Conservation (phyloP, 92 coral and sea anemone genomes). For the Blastomussa wellsi region DNA sequence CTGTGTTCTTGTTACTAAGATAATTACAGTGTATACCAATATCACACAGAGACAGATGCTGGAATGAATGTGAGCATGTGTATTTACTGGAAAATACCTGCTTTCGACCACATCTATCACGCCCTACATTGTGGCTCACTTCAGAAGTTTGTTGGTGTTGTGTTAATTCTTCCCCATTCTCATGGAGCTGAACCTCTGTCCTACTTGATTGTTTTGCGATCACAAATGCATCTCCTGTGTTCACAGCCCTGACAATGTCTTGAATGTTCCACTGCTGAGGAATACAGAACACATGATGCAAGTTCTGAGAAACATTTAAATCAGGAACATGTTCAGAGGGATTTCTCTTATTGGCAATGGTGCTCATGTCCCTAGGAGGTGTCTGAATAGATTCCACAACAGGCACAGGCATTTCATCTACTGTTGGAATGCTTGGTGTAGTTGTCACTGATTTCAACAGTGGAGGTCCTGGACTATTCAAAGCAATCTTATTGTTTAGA, state of each 20-base stretch:
- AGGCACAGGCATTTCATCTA: neutral
- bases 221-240: conserved; percentile 77
- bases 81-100: conserved; percentile 41
- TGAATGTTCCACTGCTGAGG: conserved; percentile 76
- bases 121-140: neutral
- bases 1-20: neutral
- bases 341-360: neutral
- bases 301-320: conserved; percentile 18
- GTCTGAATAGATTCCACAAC: neutral
- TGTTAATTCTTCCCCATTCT: conserved; percentile 13
- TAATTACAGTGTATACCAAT: no score
- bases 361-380: neutral
- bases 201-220: conserved; percentile 51
- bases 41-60: neutral
- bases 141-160: neutral
- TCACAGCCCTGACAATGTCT: conserved; percentile 69
- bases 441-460: neutral
- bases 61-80: neutral
- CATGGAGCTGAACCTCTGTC: conserved; percentile 12
- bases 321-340: neutral
- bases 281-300: conserved; percentile 76
- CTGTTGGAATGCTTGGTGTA: neutral
- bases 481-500: conserved; percentile 28
- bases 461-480: conserved; percentile 14
- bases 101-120: conserved; percentile 54